These are phyloP conservation scores for Calliphora vomitoria DNA, from an alignment of 2,888 invertebrate species.

Conservation along the genomic window DNA sequence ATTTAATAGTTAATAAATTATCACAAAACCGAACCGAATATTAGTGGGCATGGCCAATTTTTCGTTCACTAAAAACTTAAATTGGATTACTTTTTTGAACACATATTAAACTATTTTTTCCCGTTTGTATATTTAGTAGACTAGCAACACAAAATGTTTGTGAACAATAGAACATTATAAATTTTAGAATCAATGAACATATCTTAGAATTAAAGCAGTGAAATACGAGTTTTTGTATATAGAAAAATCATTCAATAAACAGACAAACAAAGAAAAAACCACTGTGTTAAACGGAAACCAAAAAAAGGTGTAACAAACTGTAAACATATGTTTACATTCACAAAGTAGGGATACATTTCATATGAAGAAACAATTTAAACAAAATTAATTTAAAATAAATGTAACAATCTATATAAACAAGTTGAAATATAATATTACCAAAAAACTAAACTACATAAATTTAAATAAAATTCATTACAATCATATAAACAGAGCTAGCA, in stretches of 20 bases:
- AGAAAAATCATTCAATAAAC: constrained; percentile 56
- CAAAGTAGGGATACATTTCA: neutral
- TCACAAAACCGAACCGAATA: too few relatives aligned
- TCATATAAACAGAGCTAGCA: neutral
- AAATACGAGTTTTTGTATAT: constrained; percentile 59
- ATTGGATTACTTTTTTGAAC: too few relatives aligned
- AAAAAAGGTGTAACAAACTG: constrained; percentile 21
- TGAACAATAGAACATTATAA: constrained; percentile 18
- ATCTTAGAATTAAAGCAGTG: constrained; percentile 55
- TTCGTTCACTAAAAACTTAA: too few relatives aligned
- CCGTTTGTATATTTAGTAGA: neutral
- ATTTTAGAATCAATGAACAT: constrained; percentile 62
- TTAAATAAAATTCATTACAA: constrained; percentile 42
- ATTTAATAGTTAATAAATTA: too few relatives aligned
- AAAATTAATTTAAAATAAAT: constrained; percentile 48
- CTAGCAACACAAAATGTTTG: neutral
- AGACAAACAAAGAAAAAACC: neutral
- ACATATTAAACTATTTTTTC: too few relatives aligned
- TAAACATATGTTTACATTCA: constrained; percentile 4
- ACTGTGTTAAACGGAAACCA: constrained; percentile 23
- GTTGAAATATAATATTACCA: constrained; percentile 38
- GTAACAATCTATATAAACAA: constrained; percentile 35
- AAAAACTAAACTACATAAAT: constrained; percentile 32
- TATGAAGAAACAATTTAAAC: neutral
- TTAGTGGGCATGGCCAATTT: too few relatives aligned